Percentiles rank a stretch among this genome's conserved stretches.
phyloP scores from a whole-genome alignment of 37 sponge, comb jelly and placozoan genomes.

The Spongilla lacustris region DNA sequence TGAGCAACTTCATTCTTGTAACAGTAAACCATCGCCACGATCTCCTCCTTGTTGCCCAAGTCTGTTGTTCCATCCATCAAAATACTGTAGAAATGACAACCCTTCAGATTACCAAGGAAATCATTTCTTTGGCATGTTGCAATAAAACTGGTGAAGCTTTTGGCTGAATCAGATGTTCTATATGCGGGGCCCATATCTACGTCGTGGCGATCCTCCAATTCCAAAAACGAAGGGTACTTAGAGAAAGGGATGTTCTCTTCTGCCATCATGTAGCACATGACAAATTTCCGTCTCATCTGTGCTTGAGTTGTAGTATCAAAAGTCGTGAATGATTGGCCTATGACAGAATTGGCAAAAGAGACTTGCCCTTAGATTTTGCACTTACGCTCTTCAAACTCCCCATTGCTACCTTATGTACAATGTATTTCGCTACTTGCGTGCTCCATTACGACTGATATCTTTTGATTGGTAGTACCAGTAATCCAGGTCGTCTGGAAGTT shows the following conservation, averaged over 20 bases:
- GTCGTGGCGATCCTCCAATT: neutral
- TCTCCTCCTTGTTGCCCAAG: neutral
- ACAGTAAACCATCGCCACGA: neutral
- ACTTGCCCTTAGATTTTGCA: too few species aligned
- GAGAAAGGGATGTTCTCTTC: neutral
- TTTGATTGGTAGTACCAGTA: too few species aligned
- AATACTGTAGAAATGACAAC: neutral
- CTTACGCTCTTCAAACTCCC: neutral
- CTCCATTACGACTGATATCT: too few species aligned
- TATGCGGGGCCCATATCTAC: neutral
- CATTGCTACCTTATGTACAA: neutral
- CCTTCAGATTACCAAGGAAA: neutral
- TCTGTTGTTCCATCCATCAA: slow-evolving; percentile 6
- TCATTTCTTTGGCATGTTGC: neutral
- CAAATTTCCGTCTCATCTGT: neutral
- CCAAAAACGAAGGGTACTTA: neutral
- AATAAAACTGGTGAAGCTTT: neutral
- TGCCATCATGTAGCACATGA: neutral
- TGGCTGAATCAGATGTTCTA: too few species aligned
- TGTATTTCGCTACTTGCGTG: neutral
- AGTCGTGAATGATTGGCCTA: too few species aligned
- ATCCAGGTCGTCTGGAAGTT: neutral
- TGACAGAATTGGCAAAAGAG: too few species aligned
- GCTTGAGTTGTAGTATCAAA: too few species aligned
- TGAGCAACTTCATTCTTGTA: slow-evolving; percentile 1